Conservation (phyloP, 2,888 invertebrate species). For the Dryobotodes eremita region DNA sequence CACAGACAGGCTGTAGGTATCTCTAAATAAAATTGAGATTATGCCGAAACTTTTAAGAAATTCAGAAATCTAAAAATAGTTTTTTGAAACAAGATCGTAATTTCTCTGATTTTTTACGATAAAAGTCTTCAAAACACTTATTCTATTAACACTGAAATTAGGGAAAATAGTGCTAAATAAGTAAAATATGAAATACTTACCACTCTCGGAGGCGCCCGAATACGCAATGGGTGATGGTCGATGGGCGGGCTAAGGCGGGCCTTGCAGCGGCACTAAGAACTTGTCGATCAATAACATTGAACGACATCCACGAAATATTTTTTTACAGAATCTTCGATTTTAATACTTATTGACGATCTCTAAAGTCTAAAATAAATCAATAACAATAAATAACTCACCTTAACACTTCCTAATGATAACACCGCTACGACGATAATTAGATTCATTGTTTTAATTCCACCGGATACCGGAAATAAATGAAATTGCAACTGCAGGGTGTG, state of each 20-base stretch:
- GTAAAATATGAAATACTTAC: slow-evolving; percentile 9
- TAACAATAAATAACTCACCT: slow-evolving; percentile 30
- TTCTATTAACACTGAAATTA: background rate
- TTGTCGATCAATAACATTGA: slow-evolving; percentile 16
- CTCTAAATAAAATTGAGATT: background rate
- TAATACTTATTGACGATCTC: background rate
- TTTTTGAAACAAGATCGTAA: background rate
- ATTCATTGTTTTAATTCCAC: slow-evolving; percentile 16
- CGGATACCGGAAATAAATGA: background rate
- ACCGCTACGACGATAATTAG: slow-evolving; percentile 9
- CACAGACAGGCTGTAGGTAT: background rate
- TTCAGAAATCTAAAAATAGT: background rate
- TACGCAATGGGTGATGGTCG: background rate
- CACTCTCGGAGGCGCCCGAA: background rate
- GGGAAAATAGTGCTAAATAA: background rate
- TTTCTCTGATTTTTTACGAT: background rate
- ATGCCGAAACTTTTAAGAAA: background rate
- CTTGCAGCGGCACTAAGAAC: background rate
- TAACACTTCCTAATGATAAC: slow-evolving; percentile 27
- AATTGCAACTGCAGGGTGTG: slow-evolving; percentile 7
- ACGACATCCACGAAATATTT: background rate
- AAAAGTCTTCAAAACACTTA: background rate
- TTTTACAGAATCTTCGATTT: background rate
- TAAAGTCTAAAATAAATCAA: background rate
- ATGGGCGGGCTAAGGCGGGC: background rate